Base-by-base conservation (phyloP, 2,113 vertebrate species). In the Etheostoma cragini region DNA sequence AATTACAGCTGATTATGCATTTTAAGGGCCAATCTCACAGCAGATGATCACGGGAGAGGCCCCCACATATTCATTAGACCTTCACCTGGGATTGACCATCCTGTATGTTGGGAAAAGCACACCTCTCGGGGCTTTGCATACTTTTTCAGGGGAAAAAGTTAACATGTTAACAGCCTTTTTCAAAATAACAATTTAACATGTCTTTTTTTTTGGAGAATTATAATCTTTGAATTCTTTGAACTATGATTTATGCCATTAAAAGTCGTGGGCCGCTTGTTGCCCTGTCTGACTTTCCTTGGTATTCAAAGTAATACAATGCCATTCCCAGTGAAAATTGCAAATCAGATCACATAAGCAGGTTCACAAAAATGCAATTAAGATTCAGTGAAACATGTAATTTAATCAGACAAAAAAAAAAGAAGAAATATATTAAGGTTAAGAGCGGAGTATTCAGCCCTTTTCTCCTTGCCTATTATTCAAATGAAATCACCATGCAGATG, bases 371-470 rank as follows among this genome's bases (percentile, higher is more conserved):
- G 95, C 95, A 96, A 96, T 97, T 96, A 96, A 95, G 94, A 95
- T 94, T 95, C 94, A 96, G 87, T 96, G 94, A 96, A 94, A 96
- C 95, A 96, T 96, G 93, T 96, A 95, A 96, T 97, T 97, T 96
- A 96, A 96, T 96, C 95, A 95, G 92, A 88, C 89, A 90, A 94
- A 93, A 92, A 33, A 93, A 91, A 93, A 26, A 26, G n/a, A n/a
- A 86, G 90, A 95, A 96, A 94, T 84, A 92, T 93, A 95, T 94
- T 93, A 94, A 95, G 90, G 87, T 92, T 92, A 95, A 93, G 92
- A 94, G 89, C 89, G 91, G 87, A 92, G 92, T 87, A 82, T 87
- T 87, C 82, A 88, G 78, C 56, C 65, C 56, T 82, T 90, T 84
- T 86, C 78, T 78, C 80, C 62, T 53, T 71, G 78, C 77, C 75